These are phyloP conservation scores for Heliconius cydno DNA, from an alignment of 2,888 invertebrate genomes.

Conservation along the genomic window DNA sequence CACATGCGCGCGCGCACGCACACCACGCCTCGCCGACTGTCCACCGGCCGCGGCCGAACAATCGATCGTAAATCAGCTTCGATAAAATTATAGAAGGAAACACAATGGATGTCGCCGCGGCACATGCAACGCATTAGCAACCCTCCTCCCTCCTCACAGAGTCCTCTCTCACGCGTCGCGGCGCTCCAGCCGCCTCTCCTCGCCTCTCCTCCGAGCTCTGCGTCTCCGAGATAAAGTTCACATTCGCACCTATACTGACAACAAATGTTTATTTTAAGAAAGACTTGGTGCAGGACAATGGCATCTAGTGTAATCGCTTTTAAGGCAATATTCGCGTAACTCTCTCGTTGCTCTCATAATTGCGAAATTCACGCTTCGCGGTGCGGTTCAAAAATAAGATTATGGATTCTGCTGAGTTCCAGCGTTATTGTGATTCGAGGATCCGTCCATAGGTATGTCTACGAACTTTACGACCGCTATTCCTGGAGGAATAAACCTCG, in stretches of 20 bases:
- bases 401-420: conserved; percentile 83
- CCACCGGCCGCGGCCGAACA: conserved; percentile 79
- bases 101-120: conserved; percentile 77
- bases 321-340: conserved; percentile 65
- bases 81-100: conserved; percentile 84
- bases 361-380: conserved; percentile 83
- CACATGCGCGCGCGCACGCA: conserved; percentile 72
- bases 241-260: conserved; percentile 80
- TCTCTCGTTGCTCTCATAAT: conserved; percentile 67
- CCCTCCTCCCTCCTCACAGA: conserved; percentile 72
- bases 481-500: conserved; percentile 81
- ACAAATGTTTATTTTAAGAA: conserved; percentile 82
- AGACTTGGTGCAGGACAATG: conserved; percentile 60
- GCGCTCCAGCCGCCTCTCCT: conserved; percentile 45
- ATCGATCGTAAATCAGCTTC: conserved; percentile 84
- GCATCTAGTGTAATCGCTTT: conserved; percentile 58
- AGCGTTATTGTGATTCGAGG: conserved; percentile 83
- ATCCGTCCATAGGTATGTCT: conserved; percentile 83
- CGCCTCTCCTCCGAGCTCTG: conserved; percentile 58
- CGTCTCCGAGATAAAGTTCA: conserved; percentile 80
- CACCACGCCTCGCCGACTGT: conserved; percentile 72
- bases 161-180: conserved; percentile 73
- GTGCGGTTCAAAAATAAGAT: conserved; percentile 84
- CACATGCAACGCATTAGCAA: conserved; percentile 73
- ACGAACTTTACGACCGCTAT: conserved; percentile 80